phyloP scores from a whole-genome alignment of 1,140 invertebrate species.

The Orchesella cincta region DNA sequence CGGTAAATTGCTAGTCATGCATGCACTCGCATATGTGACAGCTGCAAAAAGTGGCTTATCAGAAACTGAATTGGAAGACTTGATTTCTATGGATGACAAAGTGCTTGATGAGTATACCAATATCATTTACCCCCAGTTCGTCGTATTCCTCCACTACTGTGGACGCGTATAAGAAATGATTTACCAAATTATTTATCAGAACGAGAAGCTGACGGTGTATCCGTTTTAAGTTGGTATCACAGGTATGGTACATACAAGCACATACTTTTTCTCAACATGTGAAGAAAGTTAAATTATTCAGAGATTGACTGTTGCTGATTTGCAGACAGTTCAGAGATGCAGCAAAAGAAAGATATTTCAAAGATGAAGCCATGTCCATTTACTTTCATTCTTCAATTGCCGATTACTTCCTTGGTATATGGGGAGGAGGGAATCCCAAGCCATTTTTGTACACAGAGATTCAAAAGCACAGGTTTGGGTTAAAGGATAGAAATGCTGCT shows the following conservation, averaged over 20 bases:
- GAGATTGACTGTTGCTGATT: background rate
- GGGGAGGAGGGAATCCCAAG: constrained; percentile 91
- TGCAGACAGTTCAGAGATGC: constrained; percentile 88
- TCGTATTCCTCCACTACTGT: constrained; percentile 89
- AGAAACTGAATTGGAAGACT: constrained; percentile 90
- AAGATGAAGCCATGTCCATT: constrained; percentile 92
- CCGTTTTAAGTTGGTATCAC: constrained; percentile 97
- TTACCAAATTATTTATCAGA: constrained; percentile 94
- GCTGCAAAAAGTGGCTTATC: constrained; percentile 62
- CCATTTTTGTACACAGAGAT: constrained; percentile 97
- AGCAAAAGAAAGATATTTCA: constrained; percentile 92
- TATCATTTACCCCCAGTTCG: constrained; percentile 94
- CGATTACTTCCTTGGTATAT: constrained; percentile 95
- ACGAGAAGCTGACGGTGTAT: constrained; percentile 93
- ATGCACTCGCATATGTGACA: constrained; percentile 91
- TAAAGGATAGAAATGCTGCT: constrained; percentile 81
- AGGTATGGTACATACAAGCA: constrained; percentile 56
- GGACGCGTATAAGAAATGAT: constrained; percentile 93
- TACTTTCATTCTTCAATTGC: constrained; percentile 97
- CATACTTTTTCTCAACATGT: too few species aligned
- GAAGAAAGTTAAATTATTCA: background rate
- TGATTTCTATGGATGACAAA: constrained; percentile 91
- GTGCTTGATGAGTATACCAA: constrained; percentile 97
- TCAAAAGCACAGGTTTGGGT: constrained; percentile 75
- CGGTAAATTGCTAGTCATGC: constrained; percentile 86